A percentile compares a stretch with the other conserved stretches of the same genome.
Conservation (phyloP, 23 tunicate genomes). For the Oikopleura dioica region DNA sequence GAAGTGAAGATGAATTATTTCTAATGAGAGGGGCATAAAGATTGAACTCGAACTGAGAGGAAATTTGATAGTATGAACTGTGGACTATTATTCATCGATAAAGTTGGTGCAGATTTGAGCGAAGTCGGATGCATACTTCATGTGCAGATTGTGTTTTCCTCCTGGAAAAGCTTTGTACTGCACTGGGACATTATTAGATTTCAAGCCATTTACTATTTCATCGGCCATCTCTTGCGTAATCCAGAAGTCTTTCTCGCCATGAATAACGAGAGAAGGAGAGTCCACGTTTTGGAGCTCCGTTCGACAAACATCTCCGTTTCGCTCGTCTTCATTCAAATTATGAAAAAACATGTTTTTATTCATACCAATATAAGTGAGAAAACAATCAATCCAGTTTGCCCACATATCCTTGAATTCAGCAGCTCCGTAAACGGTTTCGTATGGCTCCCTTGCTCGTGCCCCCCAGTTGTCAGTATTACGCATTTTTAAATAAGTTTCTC, state of each 20-base stretch:
- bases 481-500: neutral
- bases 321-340: neutral
- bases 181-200: neutral
- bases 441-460: neutral
- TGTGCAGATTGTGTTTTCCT: neutral
- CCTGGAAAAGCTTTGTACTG: neutral
- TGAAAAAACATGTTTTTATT: neutral
- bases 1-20: too few species aligned
- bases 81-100: neutral
- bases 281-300: neutral
- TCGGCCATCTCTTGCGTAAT: neutral
- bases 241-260: neutral
- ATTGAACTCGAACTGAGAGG: too few species aligned
- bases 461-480: neutral
- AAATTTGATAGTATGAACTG: too few species aligned
- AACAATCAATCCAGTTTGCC: conserved; percentile 8
- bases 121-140: neutral
- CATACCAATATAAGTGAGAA: neutral
- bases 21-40: too few species aligned
- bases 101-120: neutral
- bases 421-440: conserved; percentile 5
- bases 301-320: neutral
- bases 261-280: neutral
- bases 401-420: neutral
- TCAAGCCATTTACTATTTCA: neutral